Evolutionary conservation across 2,888 invertebrate species (phyloP), one percentile per base, ranked within the genome.

Genomic region (Hypomecis atomaria): DNA sequence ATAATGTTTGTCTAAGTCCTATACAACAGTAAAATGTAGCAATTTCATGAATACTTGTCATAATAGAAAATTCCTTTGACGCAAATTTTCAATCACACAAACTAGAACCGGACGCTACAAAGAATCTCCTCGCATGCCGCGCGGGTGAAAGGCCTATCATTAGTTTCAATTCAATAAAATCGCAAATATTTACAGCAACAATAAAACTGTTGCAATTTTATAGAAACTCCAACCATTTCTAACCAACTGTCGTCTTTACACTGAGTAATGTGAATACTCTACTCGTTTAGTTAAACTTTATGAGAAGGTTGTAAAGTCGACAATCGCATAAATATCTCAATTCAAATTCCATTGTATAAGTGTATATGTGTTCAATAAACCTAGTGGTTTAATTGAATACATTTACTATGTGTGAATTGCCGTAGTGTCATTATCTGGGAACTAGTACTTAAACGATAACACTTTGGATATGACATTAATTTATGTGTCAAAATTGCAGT

Each of bases 321-420:
- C 56, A 62, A 62, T 71, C 54, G 59, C 58, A 65, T 69, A 65
- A 62, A 64, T 67, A 55, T 44, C 57, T 36, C 55, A 62, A 60
- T 65, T 69, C 47, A 65, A 63, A 69, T 62, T 55, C 67, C 62
- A 66, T 73, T 73, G 73, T 73, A 68, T 65, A 63, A 65, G 64
- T 53, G 1, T 63, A 44, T 55, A 34, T 45, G 53, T 52, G 48
- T 57, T 59, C 69, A 72, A 82, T 84, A 81, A 81, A 85, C 72
- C 73, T 76, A 66, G 59, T 59, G 62, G 71, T 81, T 83, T 87
- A 83, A 85, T 85, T 83, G 80, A 78, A 65, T 72, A 75, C 77
- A 77, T 80, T 80, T 74, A 78, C 77, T 78, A 84, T 76, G 84
- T 86, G 86, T 79, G 82, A 85, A 85, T 78, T 79, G 79, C 78